A percentile compares a stretch with the other conserved stretches of the same genome.
phyloP scores from a whole-genome alignment of 2,113 vertebrate species.

The Sardina pilchardus region DNA sequence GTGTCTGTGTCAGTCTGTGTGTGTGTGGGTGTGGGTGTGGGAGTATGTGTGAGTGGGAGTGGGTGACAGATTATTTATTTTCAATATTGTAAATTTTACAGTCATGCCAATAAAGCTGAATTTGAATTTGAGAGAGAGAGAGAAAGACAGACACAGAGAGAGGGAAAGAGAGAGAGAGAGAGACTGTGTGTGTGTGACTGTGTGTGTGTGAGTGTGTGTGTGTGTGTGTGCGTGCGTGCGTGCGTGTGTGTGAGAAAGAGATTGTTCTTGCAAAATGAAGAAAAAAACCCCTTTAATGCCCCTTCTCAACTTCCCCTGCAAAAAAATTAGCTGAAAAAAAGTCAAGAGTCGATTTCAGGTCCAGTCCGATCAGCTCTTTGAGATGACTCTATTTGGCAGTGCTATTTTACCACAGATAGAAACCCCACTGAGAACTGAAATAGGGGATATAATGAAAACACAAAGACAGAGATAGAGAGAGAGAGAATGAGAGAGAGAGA shows the following conservation, averaged over 20 bases:
- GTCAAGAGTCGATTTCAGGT: neutral
- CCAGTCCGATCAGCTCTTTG: neutral
- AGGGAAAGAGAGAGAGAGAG: too few relatives aligned
- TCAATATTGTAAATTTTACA: too few relatives aligned
- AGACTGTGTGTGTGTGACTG: too few relatives aligned
- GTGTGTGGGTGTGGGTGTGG: neutral
- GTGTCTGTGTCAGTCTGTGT: neutral
- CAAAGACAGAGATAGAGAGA: neutral
- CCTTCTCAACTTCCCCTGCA: neutral
- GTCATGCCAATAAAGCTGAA: too few relatives aligned
- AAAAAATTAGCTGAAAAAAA: neutral
- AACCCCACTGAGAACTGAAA: constrained; percentile 30
- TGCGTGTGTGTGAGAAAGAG: neutral
- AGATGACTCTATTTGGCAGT: constrained; percentile 30
- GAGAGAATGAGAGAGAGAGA: neutral
- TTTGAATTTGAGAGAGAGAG: too few relatives aligned
- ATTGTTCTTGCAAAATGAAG: constrained; percentile 1
- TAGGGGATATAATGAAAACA: neutral
- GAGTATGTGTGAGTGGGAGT: neutral
- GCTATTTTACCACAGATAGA: constrained; percentile 41
- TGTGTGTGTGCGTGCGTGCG: neutral
- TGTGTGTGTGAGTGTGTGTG: neutral
- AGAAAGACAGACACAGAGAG: too few relatives aligned
- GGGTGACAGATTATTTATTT: neutral
- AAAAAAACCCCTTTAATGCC: neutral